Base-by-base conservation (phyloP, 2,113 vertebrate genomes). In the Tympanuchus pallidicinctus region DNA sequence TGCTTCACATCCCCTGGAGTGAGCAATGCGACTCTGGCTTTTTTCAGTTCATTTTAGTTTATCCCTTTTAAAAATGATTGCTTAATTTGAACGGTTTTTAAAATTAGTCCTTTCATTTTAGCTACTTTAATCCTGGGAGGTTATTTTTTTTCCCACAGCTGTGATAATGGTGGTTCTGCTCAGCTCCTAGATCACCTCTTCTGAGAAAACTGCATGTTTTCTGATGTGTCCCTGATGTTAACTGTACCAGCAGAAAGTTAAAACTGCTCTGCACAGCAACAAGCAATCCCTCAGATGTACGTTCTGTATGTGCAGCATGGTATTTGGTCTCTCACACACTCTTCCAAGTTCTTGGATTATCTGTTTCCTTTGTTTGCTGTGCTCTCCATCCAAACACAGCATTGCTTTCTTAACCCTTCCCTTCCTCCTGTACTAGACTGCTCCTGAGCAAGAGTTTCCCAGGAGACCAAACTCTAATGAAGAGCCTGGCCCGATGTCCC, bases 401-500 rank as follows among this genome's bases (percentile, higher is more conserved):
- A 65, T 11, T 87, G 40, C 25, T 86, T 90, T 92, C 45, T 40
- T 74, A 89, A 80, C 12, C 9, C 13, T 45, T 90, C 64, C 5
- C 24, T n/a, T 82, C 71, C 18, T 59, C 67, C 77, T n/a, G 9
- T 2, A 40, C 13, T 10, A 38, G 10, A 40, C 4, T 32, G 13
- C 12, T 89, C 73, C 57, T 12, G 40, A 40, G 57, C 40, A 73
- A 77, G 24, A 24, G 13, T 15, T 64, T 88, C 48, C 48, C 32
- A 70, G 47, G 7, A 91, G 78, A 74, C 13, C 60, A 90, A 93
- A 85, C 64, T 47, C 36, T 38, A 71, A 42, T 8, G 16, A 56
- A 25, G 4, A 54, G 13, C 0, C 0, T 67, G n/a, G 42, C 48
- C 40, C 74, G 28, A 0, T 11, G 9, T 76, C 40, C 38, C 59